Base-by-base conservation (phyloP, 2,888 invertebrate genomes). In the Automeris io region DNA sequence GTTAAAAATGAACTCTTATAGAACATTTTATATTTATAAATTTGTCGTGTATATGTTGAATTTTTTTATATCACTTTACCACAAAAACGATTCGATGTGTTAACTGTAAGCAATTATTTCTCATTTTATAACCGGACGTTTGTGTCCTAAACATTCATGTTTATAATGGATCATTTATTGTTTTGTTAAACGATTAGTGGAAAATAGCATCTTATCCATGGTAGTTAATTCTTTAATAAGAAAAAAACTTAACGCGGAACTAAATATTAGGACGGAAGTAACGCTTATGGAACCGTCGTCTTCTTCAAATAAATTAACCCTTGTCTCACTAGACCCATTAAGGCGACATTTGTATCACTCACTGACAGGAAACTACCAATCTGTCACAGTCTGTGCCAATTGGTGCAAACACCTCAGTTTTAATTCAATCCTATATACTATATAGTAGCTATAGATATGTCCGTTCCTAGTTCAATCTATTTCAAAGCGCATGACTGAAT, bases 331-430 rank as follows among this genome's bases (percentile, higher is more conserved):
- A 52, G 57, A 51, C 60, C 69, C 62, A 69, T 73, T 75, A 72
- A 54, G 49, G 56, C 57, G 67, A 62, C 72, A 64, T 71, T 73
- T 70, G 72, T 73, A 69, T 68, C 72, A 69, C 70, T 74, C 63
- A 62, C 63, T 52, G 66, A 52, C 71, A 76, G 77, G 78, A 80
- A 72, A 71, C 74, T 63, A 65, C 58, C 73, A 72, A 77, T 79
- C 70, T 61, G 65, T 70, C 66, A 63, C 58, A 64, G 66, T 66
- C 69, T 63, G 63, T 57, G 61, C 57, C 72, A 75, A 77, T 77
- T 78, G 71, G 49, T 64, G 60, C 57, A 52, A 67, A 62, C 60
- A 53, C 56, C 55, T 60, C 47, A 48, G 53, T 59, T 61, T 52
- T 49, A 39, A 46, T 44, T 41, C 40, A 48, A 42, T 39, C 34